Base-by-base conservation (phyloP, 1,140 invertebrate species). In the Atta cephalotes region DNA sequence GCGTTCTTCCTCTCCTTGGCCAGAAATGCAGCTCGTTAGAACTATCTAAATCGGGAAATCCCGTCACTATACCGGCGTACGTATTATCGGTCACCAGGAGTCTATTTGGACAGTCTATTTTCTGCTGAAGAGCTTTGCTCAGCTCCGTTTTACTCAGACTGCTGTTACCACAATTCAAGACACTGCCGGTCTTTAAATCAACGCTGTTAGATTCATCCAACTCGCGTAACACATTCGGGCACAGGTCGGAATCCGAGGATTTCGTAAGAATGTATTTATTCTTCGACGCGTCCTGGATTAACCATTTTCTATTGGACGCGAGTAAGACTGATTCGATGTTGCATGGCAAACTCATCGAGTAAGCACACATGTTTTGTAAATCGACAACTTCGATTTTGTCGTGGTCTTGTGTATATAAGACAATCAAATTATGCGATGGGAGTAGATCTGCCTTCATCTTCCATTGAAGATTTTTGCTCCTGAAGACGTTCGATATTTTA, bases 41-140 rank as follows among this genome's bases (percentile, higher is more conserved):
- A 28, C 93, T 93, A 10, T 95, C 93, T 39, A 96, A 89, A 66
- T 96, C 96, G 10, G 96, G 96, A 89, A 96, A 96, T 45, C 96
- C 96, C 9, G 96, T 91, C 45, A 94, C 90, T 10, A 97, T 86
- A 25, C 93, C 94, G 31, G 95, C 96, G 89, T 95, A 96, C 0
- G 93, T 92, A 51, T 94, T 90, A 58, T 94, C 91, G 14, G 94
- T 94, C 1, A 93, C 91, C 7, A 96, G 60, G 7, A 96, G 51
- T 90, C 96, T 93, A 86, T 96, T 96, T 0, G 96, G 95, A 31
- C 94, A 93, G 53, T 93, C 91, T 12, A 96, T 95, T 62, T 95
- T 94, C 76, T 96, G 92, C 3, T 92, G 49, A 45, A 95, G 68
- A 56, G 90, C 91, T 63, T 89, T 81, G 45, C 92, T 93, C 12